These are phyloP conservation scores for Gallinago nigripennis DNA, from an alignment of 2,797 vertebrate genomes.

Conservation along the genomic window DNA sequence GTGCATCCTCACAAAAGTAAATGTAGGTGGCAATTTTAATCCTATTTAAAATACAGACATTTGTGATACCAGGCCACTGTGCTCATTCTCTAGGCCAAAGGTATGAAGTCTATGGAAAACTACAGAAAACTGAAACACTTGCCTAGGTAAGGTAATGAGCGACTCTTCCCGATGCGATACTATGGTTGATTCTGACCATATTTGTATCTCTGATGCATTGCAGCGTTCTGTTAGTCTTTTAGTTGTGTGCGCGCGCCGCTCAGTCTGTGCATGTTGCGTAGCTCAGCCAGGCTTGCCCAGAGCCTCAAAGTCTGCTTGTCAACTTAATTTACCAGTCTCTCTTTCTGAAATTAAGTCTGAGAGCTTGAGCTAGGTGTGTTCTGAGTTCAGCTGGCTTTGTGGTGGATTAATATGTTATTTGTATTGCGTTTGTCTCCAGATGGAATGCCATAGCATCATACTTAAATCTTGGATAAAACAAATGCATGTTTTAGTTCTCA, in stretches of 20 bases:
- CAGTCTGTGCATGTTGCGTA: not conserved
- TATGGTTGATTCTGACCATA: not conserved
- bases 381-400: not conserved
- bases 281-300: not conserved
- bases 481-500: not conserved
- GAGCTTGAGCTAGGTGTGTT: not conserved
- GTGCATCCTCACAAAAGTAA: not conserved
- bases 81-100: not conserved
- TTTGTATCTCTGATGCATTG: not conserved
- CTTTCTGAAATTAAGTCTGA: not conserved
- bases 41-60: not conserved
- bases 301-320: not conserved
- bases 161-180: not conserved
- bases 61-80: not conserved
- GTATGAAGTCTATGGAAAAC: not conserved
- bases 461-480: not conserved
- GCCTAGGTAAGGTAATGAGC: not conserved
- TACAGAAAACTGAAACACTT: not conserved
- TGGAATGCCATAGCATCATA: not conserved
- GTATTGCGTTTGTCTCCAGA: not conserved
- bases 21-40: not conserved
- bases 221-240: not conserved
- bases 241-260: not conserved
- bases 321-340: not conserved
- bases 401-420: not conserved